Evolutionary conservation across 2,888 invertebrate genomes (phyloP), one percentile per base, ranked within the genome.

Genomic region (Liodrosophila aerea): DNA sequence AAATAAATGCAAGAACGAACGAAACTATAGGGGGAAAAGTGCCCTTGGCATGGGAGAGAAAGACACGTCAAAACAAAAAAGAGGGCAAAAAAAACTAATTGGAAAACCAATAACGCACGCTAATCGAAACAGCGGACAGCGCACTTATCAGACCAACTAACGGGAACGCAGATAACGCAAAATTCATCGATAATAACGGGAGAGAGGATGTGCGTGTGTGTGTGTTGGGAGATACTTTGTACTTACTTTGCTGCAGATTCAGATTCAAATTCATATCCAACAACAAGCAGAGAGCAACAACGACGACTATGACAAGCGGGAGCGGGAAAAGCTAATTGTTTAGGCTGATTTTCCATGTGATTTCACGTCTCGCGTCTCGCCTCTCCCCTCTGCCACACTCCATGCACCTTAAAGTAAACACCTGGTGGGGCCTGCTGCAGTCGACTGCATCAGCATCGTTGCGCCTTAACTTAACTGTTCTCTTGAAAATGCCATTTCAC

Each of bases 181-280:
- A 71, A 53, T 46, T 58, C 72, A 71, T 71, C 69, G 69, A 71
- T 70, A 71, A 71, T 69, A 65, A 71, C 71, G 61, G 62, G 61
- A 5, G 22, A 2, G 5, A 22, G 5, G 2, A 57, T 61, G 56
- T 68, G 52, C 70, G 49, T 33, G 27, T n/a, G 13, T 13, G 4
- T 8, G 3, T 15, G 9, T 43, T n/a, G 2, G 27, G 22, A 22
- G 18, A 29, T 27, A 13, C 7, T 46, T 18, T 34, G 41, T 7
- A 89, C 89, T 89, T 82, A 89, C 89, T 78, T 72, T 88, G 87
- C 58, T 88, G 88, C 64, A 87, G 78, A 72, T 87, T 88, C 52
- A 88, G 80, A 77, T 88, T 89, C 50, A 88, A 76, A 64, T 69
- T 74, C 58, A 70, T 67, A 67, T 76, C 73, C 81, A 76, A 22